Conservation (phyloP, 2,113 vertebrate species). For the Nannospalax galili region DNA sequence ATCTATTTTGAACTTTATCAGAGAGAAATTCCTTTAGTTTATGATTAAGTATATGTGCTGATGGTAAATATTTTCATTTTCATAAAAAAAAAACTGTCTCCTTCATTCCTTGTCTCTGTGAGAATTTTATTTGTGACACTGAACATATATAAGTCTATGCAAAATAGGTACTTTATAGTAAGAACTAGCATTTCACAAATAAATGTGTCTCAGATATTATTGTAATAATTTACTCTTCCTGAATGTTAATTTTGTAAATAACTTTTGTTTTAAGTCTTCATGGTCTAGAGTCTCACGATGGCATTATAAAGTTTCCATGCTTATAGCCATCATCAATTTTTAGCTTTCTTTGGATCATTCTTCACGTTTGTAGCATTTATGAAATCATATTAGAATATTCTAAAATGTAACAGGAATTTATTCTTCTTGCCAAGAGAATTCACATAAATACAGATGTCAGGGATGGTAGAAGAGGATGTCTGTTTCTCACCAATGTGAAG, state of each 20-base stretch:
- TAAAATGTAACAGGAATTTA: slow-evolving; percentile 7
- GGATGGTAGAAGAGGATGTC: not conserved
- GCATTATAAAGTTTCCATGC: not conserved
- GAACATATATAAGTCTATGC: not conserved
- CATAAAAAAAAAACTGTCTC: not conserved
- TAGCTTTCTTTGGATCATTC: not conserved
- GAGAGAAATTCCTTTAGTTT: not conserved
- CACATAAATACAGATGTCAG: not conserved
- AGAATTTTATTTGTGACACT: not conserved
- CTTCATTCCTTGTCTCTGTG: not conserved
- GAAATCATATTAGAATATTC: not conserved
- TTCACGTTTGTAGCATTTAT: not conserved
- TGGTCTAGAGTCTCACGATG: not conserved
- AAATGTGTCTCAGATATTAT: not conserved
- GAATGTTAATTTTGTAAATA: not conserved
- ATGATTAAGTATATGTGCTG: not conserved
- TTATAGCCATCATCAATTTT: not conserved
- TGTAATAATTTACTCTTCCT: not conserved
- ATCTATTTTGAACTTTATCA: not conserved
- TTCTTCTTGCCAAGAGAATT: not conserved
- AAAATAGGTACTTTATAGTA: not conserved
- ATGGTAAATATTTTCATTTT: slow-evolving; percentile 2
- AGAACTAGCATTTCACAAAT: not conserved
- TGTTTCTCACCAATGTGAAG: not conserved
- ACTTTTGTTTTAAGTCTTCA: not conserved